Conservation (phyloP, 2,797 vertebrate species). For the Pempheris klunzingeri region DNA sequence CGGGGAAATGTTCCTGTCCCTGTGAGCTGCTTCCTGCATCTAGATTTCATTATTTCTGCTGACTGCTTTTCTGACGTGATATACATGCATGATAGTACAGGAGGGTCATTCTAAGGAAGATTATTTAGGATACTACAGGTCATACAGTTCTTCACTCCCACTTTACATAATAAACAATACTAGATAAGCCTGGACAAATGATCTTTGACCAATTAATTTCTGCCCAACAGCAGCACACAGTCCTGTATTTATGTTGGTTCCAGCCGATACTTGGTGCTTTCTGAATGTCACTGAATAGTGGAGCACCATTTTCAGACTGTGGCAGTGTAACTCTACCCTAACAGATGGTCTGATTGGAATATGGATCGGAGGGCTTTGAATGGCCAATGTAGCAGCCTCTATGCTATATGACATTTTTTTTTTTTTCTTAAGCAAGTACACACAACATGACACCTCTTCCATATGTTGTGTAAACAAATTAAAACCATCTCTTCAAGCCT, state of each 20-base stretch:
- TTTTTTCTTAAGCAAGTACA: neutral
- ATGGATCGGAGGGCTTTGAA: neutral
- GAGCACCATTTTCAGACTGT: neutral
- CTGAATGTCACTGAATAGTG: neutral
- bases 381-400: neutral
- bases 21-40: conserved; percentile 26
- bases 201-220: neutral
- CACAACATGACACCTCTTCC: neutral
- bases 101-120: conserved; percentile 1
- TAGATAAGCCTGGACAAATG: neutral
- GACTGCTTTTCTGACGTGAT: conserved; percentile 25
- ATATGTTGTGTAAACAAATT: neutral
- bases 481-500: too few species aligned
- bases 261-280: neutral
- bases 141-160: neutral
- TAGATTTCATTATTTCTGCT: conserved; percentile 40
- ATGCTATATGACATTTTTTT: neutral
- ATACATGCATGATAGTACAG: conserved; percentile 7
- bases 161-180: neutral
- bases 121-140: neutral
- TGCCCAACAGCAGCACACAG: neutral
- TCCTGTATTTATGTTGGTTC: neutral
- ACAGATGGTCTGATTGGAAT: neutral
- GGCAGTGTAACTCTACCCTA: neutral
- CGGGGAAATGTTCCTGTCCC: conserved; percentile 24